Evolutionary conservation across 2,113 vertebrate species (phyloP).

Genomic region (Candoia aspera): DNA sequence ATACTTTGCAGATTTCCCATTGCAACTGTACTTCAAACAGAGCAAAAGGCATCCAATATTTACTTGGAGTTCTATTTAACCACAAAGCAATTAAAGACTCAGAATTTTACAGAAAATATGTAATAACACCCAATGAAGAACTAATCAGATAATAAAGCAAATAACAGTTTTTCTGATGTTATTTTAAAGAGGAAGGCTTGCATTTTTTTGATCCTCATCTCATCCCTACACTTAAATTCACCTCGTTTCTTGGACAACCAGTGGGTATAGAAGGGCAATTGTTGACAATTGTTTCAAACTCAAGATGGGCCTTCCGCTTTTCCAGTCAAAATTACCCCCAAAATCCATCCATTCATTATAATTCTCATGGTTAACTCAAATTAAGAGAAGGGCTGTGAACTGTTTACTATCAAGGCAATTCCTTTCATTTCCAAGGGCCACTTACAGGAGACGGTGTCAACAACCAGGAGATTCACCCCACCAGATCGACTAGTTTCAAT

Average conservation of each 20-base stretch:
- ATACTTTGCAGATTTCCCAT: conserved; percentile 37
- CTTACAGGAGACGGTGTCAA: not conserved
- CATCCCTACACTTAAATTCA: not conserved
- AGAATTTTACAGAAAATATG: not conserved
- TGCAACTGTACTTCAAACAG: not conserved
- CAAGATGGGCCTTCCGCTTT: conserved; percentile 15
- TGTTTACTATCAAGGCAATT: not conserved
- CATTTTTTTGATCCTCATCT: not conserved
- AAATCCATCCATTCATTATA: conserved; percentile 9
- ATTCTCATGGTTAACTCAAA: conserved; percentile 11
- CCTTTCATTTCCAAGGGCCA: fast-evolving
- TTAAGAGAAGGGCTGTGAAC: not conserved
- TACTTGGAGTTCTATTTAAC: conserved; percentile 29
- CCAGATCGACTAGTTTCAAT: not conserved
- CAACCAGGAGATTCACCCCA: not conserved
- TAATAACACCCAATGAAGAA: not conserved
- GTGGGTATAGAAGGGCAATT: conserved; percentile 10
- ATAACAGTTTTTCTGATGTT: fast-evolving
- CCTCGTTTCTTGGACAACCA: conserved; percentile 50
- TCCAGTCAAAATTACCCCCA: not conserved
- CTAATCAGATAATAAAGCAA: not conserved
- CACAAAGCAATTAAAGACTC: conserved; percentile 22
- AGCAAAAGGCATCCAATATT: not conserved
- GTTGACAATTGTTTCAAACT: conserved; percentile 30
- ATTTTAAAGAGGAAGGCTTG: conserved; percentile 1